Evolutionary conservation across 1,140 invertebrate genomes (phyloP), one percentile per base, ranked within the genome.

Genomic region (Heliconius eleuchia): DNA sequence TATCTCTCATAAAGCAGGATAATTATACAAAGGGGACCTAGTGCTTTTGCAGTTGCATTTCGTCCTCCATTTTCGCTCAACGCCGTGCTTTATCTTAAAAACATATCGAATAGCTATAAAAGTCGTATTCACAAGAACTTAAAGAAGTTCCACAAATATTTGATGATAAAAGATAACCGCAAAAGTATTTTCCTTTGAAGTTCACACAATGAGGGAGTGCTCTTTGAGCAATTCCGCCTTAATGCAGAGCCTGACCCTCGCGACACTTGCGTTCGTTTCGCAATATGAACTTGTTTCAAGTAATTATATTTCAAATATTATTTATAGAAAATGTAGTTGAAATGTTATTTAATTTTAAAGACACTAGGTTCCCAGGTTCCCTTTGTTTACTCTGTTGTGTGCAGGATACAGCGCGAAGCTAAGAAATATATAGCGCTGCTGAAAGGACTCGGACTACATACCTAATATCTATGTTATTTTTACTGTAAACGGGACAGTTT

Each of bases 221-320:
- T 79, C 78, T 80, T 80, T 70, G 73, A 72, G 66, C 73, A 76
- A 75, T 80, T 79, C 57, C 72, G 72, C 37, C 73, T 75, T 80
- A 80, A 80, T 76, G 50, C 57, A 13, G 50, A 66, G 46, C 13
- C 52, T 72, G 78, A 75, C 78, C 78, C 73, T 46, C 23, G 57
- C 71, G 73, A 80, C 73, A 80, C 70, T 75, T 75, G 18, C 50
- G 50, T 19, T 8, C 8, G 55, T 57, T n/a, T 9, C 55, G 55
- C 55, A 78, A 78, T 74, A 74, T 42, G 37, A 55, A 73, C 52
- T 37, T 73, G 66, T 73, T 57, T 73, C 50, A 60, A 74, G 72
- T 78, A 60, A 78, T 57, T 57, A 57, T 11, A 57, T 23, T 57
- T 57, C 55, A 57, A 57, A 23, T 57, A 7, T 57, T 9, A 2